Evolutionary conservation across 92 coral and sea anemone species (phyloP).

Genomic region (Plumapathes pennacea): DNA sequence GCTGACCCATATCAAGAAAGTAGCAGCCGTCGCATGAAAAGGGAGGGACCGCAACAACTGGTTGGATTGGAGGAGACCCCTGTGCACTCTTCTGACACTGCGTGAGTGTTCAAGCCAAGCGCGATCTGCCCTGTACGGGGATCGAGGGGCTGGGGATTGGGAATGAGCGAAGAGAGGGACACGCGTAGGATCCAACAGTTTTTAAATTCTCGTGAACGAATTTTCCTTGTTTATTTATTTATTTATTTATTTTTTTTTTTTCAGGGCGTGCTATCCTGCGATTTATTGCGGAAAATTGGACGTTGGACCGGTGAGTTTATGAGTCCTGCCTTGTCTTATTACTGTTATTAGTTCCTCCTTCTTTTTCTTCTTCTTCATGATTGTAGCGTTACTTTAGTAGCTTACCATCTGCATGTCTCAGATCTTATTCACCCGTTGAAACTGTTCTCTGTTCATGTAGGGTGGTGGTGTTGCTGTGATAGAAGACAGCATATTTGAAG

Average conservation of each 20-base stretch:
- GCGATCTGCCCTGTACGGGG: no score
- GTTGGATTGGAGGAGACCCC: slow-evolving; percentile 88
- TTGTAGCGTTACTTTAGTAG: neutral
- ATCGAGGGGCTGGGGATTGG: no score
- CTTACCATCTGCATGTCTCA: neutral
- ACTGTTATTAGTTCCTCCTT: no score
- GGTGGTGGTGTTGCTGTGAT: slow-evolving; percentile 76
- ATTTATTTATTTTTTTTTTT: neutral
- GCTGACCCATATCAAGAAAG: slow-evolving; percentile 66
- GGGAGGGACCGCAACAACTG: slow-evolving; percentile 73
- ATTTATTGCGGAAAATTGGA: slow-evolving; percentile 65
- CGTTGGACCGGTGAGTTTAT: slow-evolving; percentile 62
- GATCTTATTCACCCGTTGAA: neutral
- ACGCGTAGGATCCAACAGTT: neutral
- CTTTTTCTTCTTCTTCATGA: neutral
- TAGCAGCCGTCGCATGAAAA: slow-evolving; percentile 9
- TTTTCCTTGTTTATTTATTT: neutral
- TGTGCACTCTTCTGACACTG: slow-evolving; percentile 77
- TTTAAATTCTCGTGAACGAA: neutral
- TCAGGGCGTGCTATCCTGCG: slow-evolving; percentile 76
- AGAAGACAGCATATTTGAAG: slow-evolving; percentile 71
- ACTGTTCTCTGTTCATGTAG: slow-evolving; percentile 12
- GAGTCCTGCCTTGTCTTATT: neutral
- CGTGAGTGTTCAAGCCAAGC: slow-evolving; percentile 43
- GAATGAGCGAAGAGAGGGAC: no score